These are phyloP conservation scores for Serranus cabrilla DNA, from an alignment of 2,797 vertebrate genomes.

Conservation along the genomic window DNA sequence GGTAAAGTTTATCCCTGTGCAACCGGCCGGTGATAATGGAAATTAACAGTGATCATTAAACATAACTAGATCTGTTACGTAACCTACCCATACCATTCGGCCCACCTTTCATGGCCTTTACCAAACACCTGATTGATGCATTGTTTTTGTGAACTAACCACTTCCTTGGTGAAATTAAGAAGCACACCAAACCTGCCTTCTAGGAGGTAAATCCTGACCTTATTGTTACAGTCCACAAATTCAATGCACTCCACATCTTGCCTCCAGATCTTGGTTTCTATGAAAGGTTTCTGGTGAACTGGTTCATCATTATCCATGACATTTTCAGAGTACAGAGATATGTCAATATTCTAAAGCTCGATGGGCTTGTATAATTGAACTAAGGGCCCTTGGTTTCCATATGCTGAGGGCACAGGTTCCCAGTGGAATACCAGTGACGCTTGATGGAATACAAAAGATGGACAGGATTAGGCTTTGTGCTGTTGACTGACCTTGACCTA, in stretches of 20 bases:
- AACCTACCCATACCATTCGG: conserved; percentile 37
- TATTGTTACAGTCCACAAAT: conserved; percentile 52
- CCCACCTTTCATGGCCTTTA: conserved; percentile 33
- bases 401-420: conserved; percentile 74
- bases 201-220: conserved; percentile 62
- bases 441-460: conserved; percentile 80
- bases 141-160: conserved; percentile 30
- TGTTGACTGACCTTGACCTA: conserved; percentile 86
- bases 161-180: conserved; percentile 19
- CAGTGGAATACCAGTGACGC: conserved; percentile 78
- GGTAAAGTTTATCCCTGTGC: conserved; percentile 42
- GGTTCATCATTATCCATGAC: conserved; percentile 83
- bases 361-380: conserved; percentile 82
- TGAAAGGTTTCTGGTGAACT: conserved; percentile 71
- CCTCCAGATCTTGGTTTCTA: conserved; percentile 67
- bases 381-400: conserved; percentile 78
- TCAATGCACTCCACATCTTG: conserved; percentile 45
- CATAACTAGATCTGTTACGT: conserved; percentile 38
- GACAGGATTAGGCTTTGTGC: conserved; percentile 76
- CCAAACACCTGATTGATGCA: conserved; percentile 37
- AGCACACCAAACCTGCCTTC: conserved; percentile 37
- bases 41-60: conserved; percentile 71
- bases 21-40: conserved; percentile 62
- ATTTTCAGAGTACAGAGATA: conserved; percentile 79
- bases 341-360: conserved; percentile 84